phyloP scores from a whole-genome alignment of 2,113 vertebrate species.

The Macaca nemestrina region DNA sequence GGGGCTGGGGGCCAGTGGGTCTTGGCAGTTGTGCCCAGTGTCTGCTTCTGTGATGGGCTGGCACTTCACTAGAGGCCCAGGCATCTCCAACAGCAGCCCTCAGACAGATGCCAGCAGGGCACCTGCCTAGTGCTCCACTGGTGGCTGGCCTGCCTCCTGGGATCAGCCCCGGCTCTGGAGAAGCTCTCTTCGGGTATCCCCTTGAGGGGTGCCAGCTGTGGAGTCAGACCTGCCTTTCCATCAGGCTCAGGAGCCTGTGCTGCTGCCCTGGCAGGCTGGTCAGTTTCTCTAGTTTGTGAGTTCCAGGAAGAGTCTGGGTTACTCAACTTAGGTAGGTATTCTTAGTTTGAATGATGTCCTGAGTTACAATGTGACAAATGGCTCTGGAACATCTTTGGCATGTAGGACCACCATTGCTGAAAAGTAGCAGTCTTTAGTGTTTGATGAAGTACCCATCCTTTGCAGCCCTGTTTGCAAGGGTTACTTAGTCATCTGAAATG shows the following conservation, averaged over 20 bases:
- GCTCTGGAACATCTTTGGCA: background rate
- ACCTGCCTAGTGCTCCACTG: background rate
- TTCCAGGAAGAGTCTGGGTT: background rate
- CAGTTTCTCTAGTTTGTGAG: background rate
- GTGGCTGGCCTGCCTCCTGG: too few relatives aligned
- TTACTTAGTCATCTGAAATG: conserved; percentile 28
- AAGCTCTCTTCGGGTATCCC: background rate
- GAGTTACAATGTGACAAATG: background rate
- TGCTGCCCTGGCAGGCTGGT: background rate
- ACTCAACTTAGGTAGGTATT: background rate
- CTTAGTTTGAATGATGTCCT: background rate
- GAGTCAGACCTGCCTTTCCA: background rate
- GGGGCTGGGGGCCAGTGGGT: too few relatives aligned
- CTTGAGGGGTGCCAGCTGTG: background rate
- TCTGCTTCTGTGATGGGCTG: background rate
- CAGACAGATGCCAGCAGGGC: background rate
- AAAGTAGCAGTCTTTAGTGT: background rate
- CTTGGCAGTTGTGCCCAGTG: background rate
- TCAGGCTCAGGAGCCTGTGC: background rate
- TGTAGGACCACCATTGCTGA: background rate
- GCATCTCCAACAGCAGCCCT: background rate
- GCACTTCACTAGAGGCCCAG: background rate
- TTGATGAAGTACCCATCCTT: background rate
- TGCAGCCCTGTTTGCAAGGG: background rate
- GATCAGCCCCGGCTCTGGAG: background rate